Conservation (phyloP, 2,113 vertebrate species). For the pig (Sus scrofa) region DNA sequence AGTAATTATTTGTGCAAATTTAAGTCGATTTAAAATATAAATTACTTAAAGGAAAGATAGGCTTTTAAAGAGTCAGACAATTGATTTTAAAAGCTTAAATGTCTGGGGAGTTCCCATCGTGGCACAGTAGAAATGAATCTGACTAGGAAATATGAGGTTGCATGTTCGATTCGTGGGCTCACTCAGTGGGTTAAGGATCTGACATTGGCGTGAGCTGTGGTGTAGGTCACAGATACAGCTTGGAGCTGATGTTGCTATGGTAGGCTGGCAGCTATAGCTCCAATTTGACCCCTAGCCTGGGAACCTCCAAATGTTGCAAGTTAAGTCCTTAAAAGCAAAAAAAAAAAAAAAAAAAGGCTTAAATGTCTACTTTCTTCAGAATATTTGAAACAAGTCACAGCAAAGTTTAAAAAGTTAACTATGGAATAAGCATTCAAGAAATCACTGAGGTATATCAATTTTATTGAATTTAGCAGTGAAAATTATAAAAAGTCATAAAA, state of each 20-base stretch:
- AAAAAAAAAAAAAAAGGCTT: not conserved
- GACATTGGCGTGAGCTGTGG: too few relatives aligned
- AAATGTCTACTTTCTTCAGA: not conserved
- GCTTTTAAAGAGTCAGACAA: constrained; percentile 35
- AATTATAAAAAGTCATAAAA: constrained; percentile 11
- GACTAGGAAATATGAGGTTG: too few relatives aligned
- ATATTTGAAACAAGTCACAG: not conserved
- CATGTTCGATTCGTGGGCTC: too few relatives aligned
- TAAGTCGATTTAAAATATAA: constrained; percentile 1
- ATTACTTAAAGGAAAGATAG: constrained; percentile 30
- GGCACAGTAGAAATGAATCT: too few relatives aligned
- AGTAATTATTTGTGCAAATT: not conserved
- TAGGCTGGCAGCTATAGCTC: too few relatives aligned
- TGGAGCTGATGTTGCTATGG: too few relatives aligned
- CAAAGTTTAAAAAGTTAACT: constrained; percentile 29
- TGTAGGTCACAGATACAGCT: too few relatives aligned
- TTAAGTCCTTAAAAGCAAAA: too few relatives aligned
- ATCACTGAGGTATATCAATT: not conserved
- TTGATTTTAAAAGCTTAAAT: not conserved
- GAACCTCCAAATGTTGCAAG: too few relatives aligned
- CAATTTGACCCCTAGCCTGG: too few relatives aligned
- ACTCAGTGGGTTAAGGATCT: too few relatives aligned
- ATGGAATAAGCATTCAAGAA: constrained; percentile 2
- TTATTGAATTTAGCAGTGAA: constrained; percentile 53
- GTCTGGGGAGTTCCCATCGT: too few relatives aligned